phyloP scores from a whole-genome alignment of 2,113 vertebrate species.

The Dasyornis broadbenti region DNA sequence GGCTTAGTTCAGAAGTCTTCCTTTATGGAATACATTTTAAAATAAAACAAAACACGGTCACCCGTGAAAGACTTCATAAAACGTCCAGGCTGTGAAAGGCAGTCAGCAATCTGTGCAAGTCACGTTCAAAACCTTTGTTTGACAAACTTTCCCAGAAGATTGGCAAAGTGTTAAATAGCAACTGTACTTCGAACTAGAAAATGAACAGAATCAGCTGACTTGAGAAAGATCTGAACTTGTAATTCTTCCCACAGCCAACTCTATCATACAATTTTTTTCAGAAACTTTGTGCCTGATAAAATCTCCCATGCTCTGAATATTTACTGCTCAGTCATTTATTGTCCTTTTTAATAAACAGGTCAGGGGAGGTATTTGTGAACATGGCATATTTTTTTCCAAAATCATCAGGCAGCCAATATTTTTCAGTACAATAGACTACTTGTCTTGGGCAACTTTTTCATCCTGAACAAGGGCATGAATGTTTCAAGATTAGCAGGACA shows the following conservation, averaged over 20 bases:
- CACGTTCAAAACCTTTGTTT: conserved; percentile 67
- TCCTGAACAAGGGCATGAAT: conserved; percentile 11
- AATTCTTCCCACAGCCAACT: conserved; percentile 70
- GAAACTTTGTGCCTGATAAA: conserved; percentile 65
- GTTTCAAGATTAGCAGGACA: conserved; percentile 18
- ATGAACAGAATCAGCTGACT: conserved; percentile 62
- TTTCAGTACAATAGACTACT: conserved; percentile 38
- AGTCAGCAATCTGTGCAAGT: conserved; percentile 60
- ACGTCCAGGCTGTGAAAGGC: conserved; percentile 47
- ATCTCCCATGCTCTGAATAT: conserved; percentile 62
- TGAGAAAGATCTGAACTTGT: conserved; percentile 26
- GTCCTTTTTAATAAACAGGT: conserved; percentile 44
- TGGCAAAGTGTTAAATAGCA: conserved; percentile 67
- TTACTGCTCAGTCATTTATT: conserved; percentile 24
- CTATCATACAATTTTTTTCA: conserved; percentile 48
- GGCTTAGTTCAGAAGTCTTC: conserved; percentile 39
- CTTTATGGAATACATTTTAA: conserved; percentile 56
- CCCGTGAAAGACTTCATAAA: conserved; percentile 56
- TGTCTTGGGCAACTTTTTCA: conserved; percentile 37
- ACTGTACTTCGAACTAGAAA: conserved; percentile 64
- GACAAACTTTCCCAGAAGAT: conserved; percentile 68
- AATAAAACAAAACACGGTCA: conserved; percentile 57
- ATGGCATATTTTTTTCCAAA: conserved; percentile 31
- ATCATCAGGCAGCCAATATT: conserved; percentile 15
- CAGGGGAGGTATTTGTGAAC: conserved; percentile 36